Conservation (phyloP, 2,888 invertebrate genomes). For the Gari tellinella region DNA sequence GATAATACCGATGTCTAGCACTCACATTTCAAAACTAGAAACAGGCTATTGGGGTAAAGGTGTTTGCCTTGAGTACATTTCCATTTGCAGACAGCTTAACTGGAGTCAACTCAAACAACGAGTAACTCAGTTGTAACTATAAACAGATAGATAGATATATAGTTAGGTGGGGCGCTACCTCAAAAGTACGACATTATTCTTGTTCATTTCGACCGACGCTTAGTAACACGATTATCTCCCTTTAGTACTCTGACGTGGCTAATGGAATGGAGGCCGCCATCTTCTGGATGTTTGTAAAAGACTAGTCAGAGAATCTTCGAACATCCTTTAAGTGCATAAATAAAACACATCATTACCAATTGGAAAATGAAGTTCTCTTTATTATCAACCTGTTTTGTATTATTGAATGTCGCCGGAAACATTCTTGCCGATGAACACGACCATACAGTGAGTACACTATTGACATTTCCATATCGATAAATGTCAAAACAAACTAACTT, state of each 20-base stretch:
- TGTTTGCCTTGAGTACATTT: no score
- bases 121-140: no score
- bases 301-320: slow-evolving; percentile 15
- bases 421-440: slow-evolving; percentile 90
- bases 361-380: slow-evolving; percentile 56
- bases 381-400: slow-evolving; percentile 37
- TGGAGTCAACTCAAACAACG: no score
- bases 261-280: slow-evolving; percentile 80
- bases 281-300: slow-evolving; percentile 41
- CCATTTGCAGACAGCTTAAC: no score
- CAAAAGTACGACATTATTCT: no score
- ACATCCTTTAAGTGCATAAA: slow-evolving; percentile 12
- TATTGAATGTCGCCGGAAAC: slow-evolving; percentile 54
- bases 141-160: no score
- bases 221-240: no score
- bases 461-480: slow-evolving; percentile 49
- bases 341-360: background rate
- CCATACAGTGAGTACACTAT: slow-evolving; percentile 88
- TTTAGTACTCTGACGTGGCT: slow-evolving; percentile 76
- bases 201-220: no score
- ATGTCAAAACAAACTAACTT: slow-evolving; percentile 17
- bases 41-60: no score
- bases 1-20: no score
- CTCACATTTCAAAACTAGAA: no score
- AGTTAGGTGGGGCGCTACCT: no score